Percentiles rank a stretch among this genome's conserved stretches.
Conservation (phyloP, 2,888 invertebrate genomes). For the Lamellibrachia satsuma region DNA sequence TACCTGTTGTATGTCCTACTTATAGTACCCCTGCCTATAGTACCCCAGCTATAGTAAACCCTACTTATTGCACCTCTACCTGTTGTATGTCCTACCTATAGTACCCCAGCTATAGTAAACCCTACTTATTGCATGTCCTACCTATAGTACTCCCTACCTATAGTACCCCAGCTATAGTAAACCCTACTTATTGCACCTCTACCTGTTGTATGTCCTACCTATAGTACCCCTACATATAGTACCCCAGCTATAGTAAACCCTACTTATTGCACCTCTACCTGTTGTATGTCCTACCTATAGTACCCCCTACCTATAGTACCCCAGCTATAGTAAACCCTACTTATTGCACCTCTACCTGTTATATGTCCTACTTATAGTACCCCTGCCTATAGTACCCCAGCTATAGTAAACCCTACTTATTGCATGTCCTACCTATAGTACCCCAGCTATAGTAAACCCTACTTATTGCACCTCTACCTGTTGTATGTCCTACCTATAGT, state of each 20-base stretch:
- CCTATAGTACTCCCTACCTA: not conserved
- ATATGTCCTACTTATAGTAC: no score
- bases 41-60: not conserved
- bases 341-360: not conserved
- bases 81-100: not conserved
- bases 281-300: slow-evolving; percentile 97
- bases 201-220: not conserved
- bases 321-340: no score
- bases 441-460: not conserved
- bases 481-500: not conserved
- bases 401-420: no score
- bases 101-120: not conserved
- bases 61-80: not conserved
- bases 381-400: not conserved
- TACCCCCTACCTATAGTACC: slow-evolving; percentile 70
- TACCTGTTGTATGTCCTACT: not conserved
- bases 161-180: not conserved
- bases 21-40: not conserved
- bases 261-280: slow-evolving; percentile 79
- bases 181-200: not conserved
- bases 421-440: not conserved
- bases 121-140: not conserved
- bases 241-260: not conserved
- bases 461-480: not conserved
- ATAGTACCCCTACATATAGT: not conserved